Evolutionary conservation across 2,113 vertebrate genomes (phyloP).

Genomic region (Blennius ocellaris): DNA sequence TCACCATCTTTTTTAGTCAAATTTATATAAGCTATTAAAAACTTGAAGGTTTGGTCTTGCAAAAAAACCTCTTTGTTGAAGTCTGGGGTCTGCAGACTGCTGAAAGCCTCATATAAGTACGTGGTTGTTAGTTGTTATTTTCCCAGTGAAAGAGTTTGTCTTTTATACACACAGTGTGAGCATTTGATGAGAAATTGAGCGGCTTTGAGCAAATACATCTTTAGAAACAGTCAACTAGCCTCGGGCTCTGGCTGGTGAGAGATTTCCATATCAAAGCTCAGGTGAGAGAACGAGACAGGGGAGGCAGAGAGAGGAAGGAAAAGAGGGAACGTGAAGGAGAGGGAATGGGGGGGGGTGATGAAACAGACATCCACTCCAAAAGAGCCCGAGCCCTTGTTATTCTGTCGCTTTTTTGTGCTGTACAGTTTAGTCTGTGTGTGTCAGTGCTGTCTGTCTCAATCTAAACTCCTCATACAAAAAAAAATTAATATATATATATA

Average conservation of each 20-base stretch:
- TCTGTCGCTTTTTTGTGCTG: slow-evolving; percentile 59
- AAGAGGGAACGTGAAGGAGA: slow-evolving; percentile 37
- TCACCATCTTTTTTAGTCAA: slow-evolving; percentile 49
- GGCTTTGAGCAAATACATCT: slow-evolving; percentile 80
- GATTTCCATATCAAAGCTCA: slow-evolving; percentile 84
- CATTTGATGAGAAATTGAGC: slow-evolving; percentile 80
- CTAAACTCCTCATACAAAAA: slow-evolving; percentile 59
- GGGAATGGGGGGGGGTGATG: slow-evolving; percentile 50
- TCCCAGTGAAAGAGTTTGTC: slow-evolving; percentile 66
- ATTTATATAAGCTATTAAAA: slow-evolving; percentile 49
- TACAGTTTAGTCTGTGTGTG: slow-evolving; percentile 78
- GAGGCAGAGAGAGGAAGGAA: slow-evolving; percentile 34
- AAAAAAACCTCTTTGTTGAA: slow-evolving; percentile 43
- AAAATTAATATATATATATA: no score
- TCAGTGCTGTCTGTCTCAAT: slow-evolving; percentile 74
- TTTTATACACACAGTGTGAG: slow-evolving; percentile 69
- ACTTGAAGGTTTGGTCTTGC: slow-evolving; percentile 40
- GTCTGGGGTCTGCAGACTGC: slow-evolving; percentile 37
- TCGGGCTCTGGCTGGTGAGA: slow-evolving; percentile 68
- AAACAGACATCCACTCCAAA: slow-evolving; percentile 69
- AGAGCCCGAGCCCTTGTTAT: slow-evolving; percentile 68
- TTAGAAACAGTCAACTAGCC: slow-evolving; percentile 78
- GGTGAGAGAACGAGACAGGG: slow-evolving; percentile 67
- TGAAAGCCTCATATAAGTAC: slow-evolving; percentile 54
- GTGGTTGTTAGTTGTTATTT: slow-evolving; percentile 73